phyloP scores from a whole-genome alignment of 2,888 invertebrate species.

The Drosophila percnosoma region DNA sequence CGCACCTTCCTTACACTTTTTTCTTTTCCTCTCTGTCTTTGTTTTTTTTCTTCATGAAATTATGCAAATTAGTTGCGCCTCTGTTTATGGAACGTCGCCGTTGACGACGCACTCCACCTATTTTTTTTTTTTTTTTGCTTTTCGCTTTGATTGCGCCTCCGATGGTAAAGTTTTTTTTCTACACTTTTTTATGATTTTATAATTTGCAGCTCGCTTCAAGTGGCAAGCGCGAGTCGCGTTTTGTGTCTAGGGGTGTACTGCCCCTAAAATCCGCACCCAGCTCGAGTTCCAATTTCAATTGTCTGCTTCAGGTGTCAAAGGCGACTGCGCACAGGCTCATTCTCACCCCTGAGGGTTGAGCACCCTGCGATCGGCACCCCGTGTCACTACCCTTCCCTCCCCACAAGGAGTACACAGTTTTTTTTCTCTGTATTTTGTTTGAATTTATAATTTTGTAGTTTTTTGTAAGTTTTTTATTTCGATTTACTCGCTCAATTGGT shows the following conservation, averaged over 20 bases:
- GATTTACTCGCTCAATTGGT: constrained; percentile 62
- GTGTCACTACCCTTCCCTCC: constrained; percentile 4
- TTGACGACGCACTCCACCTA: constrained; percentile 57
- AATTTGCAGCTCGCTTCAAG: constrained; percentile 70
- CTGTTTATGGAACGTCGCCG: constrained; percentile 58
- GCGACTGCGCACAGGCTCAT: constrained; percentile 68
- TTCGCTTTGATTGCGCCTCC: constrained; percentile 31
- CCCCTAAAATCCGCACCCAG: constrained; percentile 19
- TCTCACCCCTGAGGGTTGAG: constrained; percentile 27
- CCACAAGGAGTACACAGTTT: constrained; percentile 23
- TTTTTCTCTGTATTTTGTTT: constrained; percentile 49
- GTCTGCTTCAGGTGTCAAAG: constrained; percentile 71
- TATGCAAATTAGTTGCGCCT: constrained; percentile 72
- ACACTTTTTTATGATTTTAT: constrained; percentile 71
- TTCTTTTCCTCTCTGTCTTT: constrained; percentile 30
- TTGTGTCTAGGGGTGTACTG: background rate
- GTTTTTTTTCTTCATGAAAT: constrained; percentile 50
- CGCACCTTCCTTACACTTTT: constrained; percentile 39
- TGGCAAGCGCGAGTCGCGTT: constrained; percentile 37
- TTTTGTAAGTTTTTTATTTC: constrained; percentile 23
- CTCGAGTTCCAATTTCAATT: constrained; percentile 54
- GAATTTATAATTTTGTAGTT: constrained; percentile 64
- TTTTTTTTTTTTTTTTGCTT: constrained; percentile 33
- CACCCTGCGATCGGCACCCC: constrained; percentile 31
- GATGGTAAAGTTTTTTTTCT: constrained; percentile 37